A percentile compares a stretch with the other conserved stretches of the same genome.
These are phyloP conservation scores for Acomys russatus DNA, from an alignment of 2,797 vertebrate genomes.

Conservation along the genomic window DNA sequence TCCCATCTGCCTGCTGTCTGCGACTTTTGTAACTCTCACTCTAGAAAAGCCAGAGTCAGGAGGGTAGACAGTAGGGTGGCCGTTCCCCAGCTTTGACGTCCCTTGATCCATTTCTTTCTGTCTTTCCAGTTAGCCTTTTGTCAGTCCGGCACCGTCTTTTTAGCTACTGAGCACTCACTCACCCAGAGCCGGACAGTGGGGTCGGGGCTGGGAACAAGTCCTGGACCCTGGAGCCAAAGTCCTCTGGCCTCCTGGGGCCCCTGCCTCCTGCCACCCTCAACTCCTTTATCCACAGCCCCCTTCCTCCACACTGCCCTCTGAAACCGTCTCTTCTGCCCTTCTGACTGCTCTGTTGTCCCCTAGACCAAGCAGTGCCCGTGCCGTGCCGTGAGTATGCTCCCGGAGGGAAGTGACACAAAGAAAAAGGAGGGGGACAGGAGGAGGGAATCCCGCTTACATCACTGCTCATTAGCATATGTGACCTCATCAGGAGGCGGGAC, in stretches of 20 bases:
- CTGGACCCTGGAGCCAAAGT: constrained; percentile 44
- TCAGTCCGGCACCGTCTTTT: background rate
- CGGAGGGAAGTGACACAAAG: constrained; percentile 71
- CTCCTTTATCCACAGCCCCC: background rate
- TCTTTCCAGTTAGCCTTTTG: background rate
- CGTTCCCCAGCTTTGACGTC: background rate
- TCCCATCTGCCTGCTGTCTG: background rate
- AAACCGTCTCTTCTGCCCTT: background rate
- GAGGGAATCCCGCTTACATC: constrained; percentile 87
- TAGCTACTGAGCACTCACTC: background rate
- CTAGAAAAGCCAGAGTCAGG: background rate
- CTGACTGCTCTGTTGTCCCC: background rate
- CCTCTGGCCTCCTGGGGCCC: background rate
- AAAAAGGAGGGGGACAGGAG: constrained; percentile 58
- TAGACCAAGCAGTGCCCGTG: background rate
- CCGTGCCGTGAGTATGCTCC: constrained; percentile 37
- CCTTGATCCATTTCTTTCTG: background rate
- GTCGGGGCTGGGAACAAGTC: background rate
- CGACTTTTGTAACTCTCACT: background rate
- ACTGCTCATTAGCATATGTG: constrained; percentile 85
- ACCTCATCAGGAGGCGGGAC: constrained; percentile 85
- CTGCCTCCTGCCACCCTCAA: background rate
- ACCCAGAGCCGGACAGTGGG: background rate
- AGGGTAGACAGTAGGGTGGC: background rate
- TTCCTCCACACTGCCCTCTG: background rate